Evolutionary conservation across 2,888 invertebrate species (phyloP).

Genomic region (Pyrgus malvae): DNA sequence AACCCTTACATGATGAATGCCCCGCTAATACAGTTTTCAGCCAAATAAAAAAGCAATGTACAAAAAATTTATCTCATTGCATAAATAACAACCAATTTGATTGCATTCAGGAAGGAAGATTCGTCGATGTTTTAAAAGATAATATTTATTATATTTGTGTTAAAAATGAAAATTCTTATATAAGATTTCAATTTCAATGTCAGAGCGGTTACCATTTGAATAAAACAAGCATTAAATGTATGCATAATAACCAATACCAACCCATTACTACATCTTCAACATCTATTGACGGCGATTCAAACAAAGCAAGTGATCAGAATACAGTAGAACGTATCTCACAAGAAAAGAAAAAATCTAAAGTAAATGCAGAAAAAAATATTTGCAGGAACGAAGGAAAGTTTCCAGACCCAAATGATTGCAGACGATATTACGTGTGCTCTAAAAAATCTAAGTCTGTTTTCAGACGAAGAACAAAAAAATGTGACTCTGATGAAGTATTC

Average conservation of each 20-base stretch:
- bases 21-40: conserved; percentile 70
- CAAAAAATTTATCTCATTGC: conserved; percentile 71
- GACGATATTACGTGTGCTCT: conserved; percentile 70
- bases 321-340: conserved; percentile 28
- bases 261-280: conserved; percentile 10
- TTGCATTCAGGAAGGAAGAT: conserved; percentile 68
- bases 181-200: conserved; percentile 66
- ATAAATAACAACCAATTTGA: conserved; percentile 69
- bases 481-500: conserved; percentile 66
- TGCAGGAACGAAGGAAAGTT: conserved; percentile 63
- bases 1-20: conserved; percentile 56
- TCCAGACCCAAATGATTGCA: conserved; percentile 60
- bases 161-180: conserved; percentile 46
- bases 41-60: conserved; percentile 68
- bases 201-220: conserved; percentile 57
- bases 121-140: conserved; percentile 55
- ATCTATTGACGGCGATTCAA: conserved; percentile 32
- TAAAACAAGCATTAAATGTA: conserved; percentile 54
- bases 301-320: conserved; percentile 40
- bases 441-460: conserved; percentile 48
- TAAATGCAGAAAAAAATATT: conserved; percentile 40
- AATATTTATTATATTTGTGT: conserved; percentile 72
- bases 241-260: conserved; percentile 30
- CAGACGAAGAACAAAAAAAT: conserved; percentile 60
- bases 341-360: conserved; percentile 26